phyloP scores from a whole-genome alignment of 2,888 invertebrate species.

The Sussaba pulchella region DNA sequence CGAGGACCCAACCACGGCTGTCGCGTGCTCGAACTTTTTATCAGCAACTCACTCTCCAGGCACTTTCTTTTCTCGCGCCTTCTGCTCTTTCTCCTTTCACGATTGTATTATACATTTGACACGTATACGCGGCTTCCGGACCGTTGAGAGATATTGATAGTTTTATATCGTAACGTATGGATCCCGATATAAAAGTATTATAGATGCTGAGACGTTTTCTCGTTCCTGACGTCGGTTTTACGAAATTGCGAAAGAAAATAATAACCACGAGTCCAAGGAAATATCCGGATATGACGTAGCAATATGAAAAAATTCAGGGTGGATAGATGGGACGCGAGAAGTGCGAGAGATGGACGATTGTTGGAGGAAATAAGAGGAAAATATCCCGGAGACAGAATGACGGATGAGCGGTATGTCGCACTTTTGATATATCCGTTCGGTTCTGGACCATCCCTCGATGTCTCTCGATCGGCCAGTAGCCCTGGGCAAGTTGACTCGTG shows the following conservation, averaged over 20 bases:
- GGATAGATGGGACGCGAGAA: slow-evolving; percentile 40
- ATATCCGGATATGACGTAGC: slow-evolving; percentile 22
- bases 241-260: slow-evolving; percentile 29
- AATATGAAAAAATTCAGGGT: slow-evolving; percentile 43
- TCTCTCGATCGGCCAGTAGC: slow-evolving; percentile 10
- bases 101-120: neutral
- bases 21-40: slow-evolving; percentile 35
- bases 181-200: slow-evolving; percentile 79
- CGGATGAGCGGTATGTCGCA: slow-evolving; percentile 74
- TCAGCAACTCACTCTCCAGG: slow-evolving; percentile 15
- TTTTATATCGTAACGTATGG: slow-evolving; percentile 77
- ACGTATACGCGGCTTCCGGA: slow-evolving; percentile 44
- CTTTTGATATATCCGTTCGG: slow-evolving; percentile 69
- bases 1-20: slow-evolving; percentile 56
- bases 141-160: slow-evolving; percentile 75
- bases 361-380: slow-evolving; percentile 58
- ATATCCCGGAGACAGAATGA: slow-evolving; percentile 72
- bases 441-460: slow-evolving; percentile 29
- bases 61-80: slow-evolving; percentile 32
- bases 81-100: slow-evolving; percentile 26
- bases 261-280: slow-evolving; percentile 18
- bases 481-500: slow-evolving; percentile 16
- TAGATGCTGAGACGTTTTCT: slow-evolving; percentile 62
- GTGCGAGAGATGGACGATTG: slow-evolving; percentile 32
- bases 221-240: slow-evolving; percentile 18